Conservation (phyloP, 1,140 invertebrate species). For the Philopotamus ludificatus region DNA sequence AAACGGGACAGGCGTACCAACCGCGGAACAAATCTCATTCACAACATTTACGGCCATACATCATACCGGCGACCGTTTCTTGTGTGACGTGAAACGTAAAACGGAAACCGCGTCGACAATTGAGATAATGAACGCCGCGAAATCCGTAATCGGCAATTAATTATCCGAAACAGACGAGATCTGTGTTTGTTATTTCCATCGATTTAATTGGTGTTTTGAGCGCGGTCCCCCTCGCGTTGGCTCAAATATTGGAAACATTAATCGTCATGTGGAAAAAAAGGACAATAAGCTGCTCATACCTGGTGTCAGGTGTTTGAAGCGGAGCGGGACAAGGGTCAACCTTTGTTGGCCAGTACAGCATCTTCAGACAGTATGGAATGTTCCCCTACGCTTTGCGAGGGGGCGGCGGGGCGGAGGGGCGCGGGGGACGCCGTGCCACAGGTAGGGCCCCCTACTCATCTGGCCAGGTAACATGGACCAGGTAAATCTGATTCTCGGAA, state of each 20-base stretch:
- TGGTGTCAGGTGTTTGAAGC: conserved; percentile 26
- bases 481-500: conserved; percentile 7
- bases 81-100: too few species aligned
- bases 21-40: too few species aligned
- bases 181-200: too few species aligned
- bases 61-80: too few species aligned
- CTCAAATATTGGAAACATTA: background rate
- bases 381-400: background rate
- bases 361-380: conserved; percentile 25
- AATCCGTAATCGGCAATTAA: too few species aligned
- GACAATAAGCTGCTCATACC: background rate
- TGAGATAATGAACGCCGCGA: too few species aligned
- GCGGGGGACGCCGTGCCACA: background rate
- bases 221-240: background rate
- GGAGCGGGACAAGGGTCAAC: conserved; percentile 2
- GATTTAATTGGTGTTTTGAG: background rate
- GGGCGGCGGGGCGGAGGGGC: background rate
- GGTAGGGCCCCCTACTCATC: background rate
- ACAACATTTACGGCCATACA: too few species aligned
- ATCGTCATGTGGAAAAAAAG: background rate
- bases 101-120: too few species aligned
- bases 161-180: too few species aligned
- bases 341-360: conserved; percentile 13
- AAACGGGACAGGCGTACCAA: too few species aligned
- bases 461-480: conserved; percentile 20